Evolutionary conservation across 2,797 vertebrate species (phyloP), one percentile per base, ranked within the genome.

Genomic region (Heterohyrax brucei): DNA sequence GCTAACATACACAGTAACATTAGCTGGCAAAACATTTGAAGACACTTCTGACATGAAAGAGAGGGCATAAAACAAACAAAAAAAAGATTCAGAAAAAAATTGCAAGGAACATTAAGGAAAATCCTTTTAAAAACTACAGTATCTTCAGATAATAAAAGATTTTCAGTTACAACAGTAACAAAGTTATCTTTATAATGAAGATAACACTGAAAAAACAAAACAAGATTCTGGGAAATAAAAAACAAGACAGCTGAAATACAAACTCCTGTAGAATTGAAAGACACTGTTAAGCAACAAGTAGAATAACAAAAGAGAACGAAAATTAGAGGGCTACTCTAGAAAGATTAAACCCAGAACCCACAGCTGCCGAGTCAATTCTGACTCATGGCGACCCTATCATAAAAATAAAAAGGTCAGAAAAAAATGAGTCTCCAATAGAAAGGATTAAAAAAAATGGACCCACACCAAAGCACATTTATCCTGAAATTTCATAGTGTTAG

Each of bases 181-280:
- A 91, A 18, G 10, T 81, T 59, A 82, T 81, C 89, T 73, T 89
- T 66, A 78, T 30, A 88, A 89, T 73, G 26, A 72, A 91, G 8
- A 89, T 39, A 87, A 75, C 19, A 59, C 0, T 83, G 70, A 77
- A n/a, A 84, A 2, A 82, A 50, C 4, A 75, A 72, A 7, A 70
- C 59, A 90, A 19, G 48, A 75, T 33, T 75, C 56, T 59, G 70
- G 0, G 13, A 95, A 93, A 87, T 83, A 83, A 95, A 89, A 90
- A 88, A 59, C 44, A 82, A 81, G 19, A 86, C 9, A 73, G 19
- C 64, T 91, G 30, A 92, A 94, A 82, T 59, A 90, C 22, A 87
- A 90, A 90, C 80, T 66, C 82, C 10, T 94, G 79, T 2, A 86
- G 68, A 62, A 70, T 24, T 68, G 10, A 66, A 88, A 89, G 24